These are phyloP conservation scores for Smittia aterrima DNA, from an alignment of 2,888 invertebrate genomes.

Conservation along the genomic window DNA sequence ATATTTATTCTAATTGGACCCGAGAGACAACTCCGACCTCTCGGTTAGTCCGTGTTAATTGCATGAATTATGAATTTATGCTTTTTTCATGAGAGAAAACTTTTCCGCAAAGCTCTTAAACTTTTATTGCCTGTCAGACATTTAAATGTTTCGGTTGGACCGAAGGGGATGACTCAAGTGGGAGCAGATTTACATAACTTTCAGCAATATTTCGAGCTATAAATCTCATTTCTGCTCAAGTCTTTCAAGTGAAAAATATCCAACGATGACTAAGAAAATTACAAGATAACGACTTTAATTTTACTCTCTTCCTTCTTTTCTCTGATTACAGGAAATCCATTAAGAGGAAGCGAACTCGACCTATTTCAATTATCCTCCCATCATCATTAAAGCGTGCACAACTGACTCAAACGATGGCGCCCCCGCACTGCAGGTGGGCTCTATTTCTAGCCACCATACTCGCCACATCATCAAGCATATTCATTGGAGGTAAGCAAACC, in stretches of 20 bases:
- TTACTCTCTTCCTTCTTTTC: not conserved
- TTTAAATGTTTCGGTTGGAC: not conserved
- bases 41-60: not conserved
- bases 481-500: conserved; percentile 20
- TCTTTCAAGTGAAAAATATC: not conserved
- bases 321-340: conserved; percentile 3
- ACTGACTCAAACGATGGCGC: not conserved
- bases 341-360: conserved; percentile 5
- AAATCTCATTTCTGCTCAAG: not conserved
- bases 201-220: not conserved
- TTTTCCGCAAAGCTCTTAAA: conserved; percentile 23
- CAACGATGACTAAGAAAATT: not conserved
- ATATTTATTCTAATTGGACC: conserved; percentile 12
- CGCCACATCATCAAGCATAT: conserved; percentile 1
- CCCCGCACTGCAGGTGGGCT: conserved; percentile 21
- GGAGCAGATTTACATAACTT: conserved; percentile 33
- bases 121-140: conserved; percentile 31
- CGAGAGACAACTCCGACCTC: not conserved
- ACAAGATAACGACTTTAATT: conserved; percentile 14
- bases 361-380: conserved; percentile 30
- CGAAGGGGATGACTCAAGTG: not conserved
- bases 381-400: too few relatives aligned
- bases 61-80: conserved; percentile 8
- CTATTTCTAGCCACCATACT: conserved; percentile 6
- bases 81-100: conserved; percentile 7